Evolutionary conservation across 1,140 invertebrate genomes (phyloP).

Genomic region (Zaprionus vittiger): DNA sequence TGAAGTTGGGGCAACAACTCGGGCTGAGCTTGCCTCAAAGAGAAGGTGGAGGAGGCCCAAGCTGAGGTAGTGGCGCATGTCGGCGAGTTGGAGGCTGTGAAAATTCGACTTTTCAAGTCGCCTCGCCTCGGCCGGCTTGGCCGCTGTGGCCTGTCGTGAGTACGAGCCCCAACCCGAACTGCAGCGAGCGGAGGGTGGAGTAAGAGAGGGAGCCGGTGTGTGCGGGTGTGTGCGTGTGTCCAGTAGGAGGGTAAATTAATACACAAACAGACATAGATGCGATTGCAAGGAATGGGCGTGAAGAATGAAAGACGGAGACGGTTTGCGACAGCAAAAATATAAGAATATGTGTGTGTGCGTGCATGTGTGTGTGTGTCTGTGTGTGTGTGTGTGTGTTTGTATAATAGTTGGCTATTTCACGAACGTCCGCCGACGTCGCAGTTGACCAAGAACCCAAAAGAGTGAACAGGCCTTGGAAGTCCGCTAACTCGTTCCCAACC

Average conservation of each 20-base stretch:
- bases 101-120: slow-evolving; percentile 83
- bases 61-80: slow-evolving; percentile 58
- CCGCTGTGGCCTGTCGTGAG: slow-evolving; percentile 37
- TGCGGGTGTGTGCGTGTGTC: slow-evolving; percentile 42
- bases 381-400: slow-evolving; percentile 24
- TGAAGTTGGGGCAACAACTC: slow-evolving; percentile 50
- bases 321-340: slow-evolving; percentile 66
- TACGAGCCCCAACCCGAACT: not conserved
- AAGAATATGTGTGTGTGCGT: slow-evolving; percentile 30
- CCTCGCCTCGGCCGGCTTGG: slow-evolving; percentile 68
- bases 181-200: not conserved
- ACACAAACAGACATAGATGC: slow-evolving; percentile 78
- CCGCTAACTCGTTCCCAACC: slow-evolving; percentile 34
- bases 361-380: too few relatives aligned
- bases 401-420: slow-evolving; percentile 78
- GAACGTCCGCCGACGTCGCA: slow-evolving; percentile 68
- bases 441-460: slow-evolving; percentile 71
- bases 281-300: slow-evolving; percentile 36
- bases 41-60: slow-evolving; percentile 37
- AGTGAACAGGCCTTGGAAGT: slow-evolving; percentile 44
- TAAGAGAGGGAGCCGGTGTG: not conserved
- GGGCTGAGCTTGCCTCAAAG: slow-evolving; percentile 2
- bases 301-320: slow-evolving; percentile 44
- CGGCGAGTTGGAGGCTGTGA: slow-evolving; percentile 71
- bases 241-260: slow-evolving; percentile 77